Base-by-base conservation (phyloP, 2,888 invertebrate genomes). In the Arctia plantaginis region DNA sequence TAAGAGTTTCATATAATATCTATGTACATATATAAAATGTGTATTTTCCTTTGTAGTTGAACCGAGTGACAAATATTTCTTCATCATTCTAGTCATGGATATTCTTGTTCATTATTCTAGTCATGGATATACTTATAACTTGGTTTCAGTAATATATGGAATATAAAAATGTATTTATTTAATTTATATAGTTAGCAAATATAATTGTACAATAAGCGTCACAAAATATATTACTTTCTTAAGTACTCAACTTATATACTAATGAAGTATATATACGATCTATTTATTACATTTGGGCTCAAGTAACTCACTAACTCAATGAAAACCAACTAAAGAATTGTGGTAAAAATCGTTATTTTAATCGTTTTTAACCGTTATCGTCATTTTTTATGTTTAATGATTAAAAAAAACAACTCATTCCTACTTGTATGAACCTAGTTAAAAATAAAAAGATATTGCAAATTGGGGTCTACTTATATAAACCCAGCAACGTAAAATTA, bases 211-310 rank as follows among this genome's bases (percentile, higher is more conserved):
- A 62, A 62, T 18, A 30, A 62, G 62, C 62, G 30, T 62, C 30
- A 62, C 12, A 67, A 30, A 67, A 67, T 47, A 67, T 67, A 67
- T 67, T 67, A 30, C 10, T 44, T 44, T n/a, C 18, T 30, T 67
- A 67, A 44, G 30, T 44, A 67, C 30, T 44, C 44, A 67, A 67
- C 23, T 47, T 47, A 67, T 1, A 67, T 47, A 67, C 33, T 67
- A 67, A 67, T 23, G 20, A 67, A 47, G 30, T 33, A 66, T 10
- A 65, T 65, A 7, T 23, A 67, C n/a, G n/a, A n/a, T n/a, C n/a
- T n/a, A n/a, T n/a, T n/a, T n/a, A n/a, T n/a, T n/a, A n/a, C n/a
- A n/a, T n/a, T n/a, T n/a, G n/a, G n/a, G n/a, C n/a, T n/a, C n/a
- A n/a, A n/a, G n/a, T n/a, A n/a, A n/a, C n/a, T n/a, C n/a, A n/a